Conservation (phyloP, 2,113 vertebrate species). For the Diadophis punctatus region DNA sequence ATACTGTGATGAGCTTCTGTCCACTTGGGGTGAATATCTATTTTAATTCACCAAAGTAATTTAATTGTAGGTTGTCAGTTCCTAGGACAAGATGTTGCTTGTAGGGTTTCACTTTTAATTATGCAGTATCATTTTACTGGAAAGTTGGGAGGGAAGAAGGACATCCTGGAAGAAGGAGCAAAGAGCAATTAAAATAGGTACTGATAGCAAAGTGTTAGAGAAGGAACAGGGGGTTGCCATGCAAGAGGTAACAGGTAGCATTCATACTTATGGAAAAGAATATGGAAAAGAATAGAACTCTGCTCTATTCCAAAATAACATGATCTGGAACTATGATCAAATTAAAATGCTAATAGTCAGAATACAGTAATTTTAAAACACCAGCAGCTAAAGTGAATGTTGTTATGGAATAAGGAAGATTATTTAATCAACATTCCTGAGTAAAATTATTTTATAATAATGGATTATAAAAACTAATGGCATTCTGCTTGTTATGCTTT, state of each 20-base stretch:
- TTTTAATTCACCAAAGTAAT: neutral
- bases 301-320: neutral
- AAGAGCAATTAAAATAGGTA: neutral
- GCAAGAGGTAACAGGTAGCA: neutral
- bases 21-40: neutral
- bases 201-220: neutral
- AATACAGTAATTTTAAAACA: neutral
- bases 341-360: neutral
- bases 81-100: neutral
- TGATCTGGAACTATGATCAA: neutral
- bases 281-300: too few species aligned
- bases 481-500: neutral
- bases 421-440: neutral
- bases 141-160: neutral
- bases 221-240: neutral
- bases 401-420: neutral
- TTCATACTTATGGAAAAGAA: neutral
- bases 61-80: neutral
- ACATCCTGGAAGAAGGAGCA: neutral
- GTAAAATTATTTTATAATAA: neutral
- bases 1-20: neutral
- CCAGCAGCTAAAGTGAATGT: neutral
- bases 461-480: neutral
- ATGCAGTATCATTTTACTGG: neutral
- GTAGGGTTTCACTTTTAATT: neutral